A percentile compares a stretch with the other conserved stretches of the same genome.
These are phyloP conservation scores for Acrobasis suavella DNA, from an alignment of 2,888 invertebrate genomes.

Conservation along the genomic window DNA sequence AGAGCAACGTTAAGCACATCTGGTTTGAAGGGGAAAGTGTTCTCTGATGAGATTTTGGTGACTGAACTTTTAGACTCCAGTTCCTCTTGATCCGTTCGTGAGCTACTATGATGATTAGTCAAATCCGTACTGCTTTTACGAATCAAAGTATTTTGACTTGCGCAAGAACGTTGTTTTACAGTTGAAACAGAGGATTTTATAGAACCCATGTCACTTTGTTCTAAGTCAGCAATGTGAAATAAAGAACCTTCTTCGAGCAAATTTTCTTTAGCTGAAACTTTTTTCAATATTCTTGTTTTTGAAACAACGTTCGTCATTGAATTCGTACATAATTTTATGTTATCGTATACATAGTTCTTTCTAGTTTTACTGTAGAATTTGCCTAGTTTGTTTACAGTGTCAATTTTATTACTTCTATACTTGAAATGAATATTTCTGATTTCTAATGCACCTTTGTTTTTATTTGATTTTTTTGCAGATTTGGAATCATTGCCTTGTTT, in stretches of 20 bases:
- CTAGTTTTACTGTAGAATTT: conserved; percentile 42
- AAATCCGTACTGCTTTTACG: conserved; percentile 36
- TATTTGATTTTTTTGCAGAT: conserved; percentile 36
- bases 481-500: conserved; percentile 26
- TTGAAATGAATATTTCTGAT: conserved; percentile 48
- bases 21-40: conserved; percentile 40
- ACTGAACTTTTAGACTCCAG: conserved; percentile 34
- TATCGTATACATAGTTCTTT: conserved; percentile 31
- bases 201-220: conserved; percentile 34
- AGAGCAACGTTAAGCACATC: conserved; percentile 53
- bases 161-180: conserved; percentile 44
- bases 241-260: conserved; percentile 38
- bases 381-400: conserved; percentile 35
- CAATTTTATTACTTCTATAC: conserved; percentile 39
- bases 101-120: conserved; percentile 31
- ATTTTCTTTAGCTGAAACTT: conserved; percentile 51
- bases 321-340: conserved; percentile 38
- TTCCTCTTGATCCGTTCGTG: conserved; percentile 19
- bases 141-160: conserved; percentile 51
- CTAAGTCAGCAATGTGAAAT: conserved; percentile 26
- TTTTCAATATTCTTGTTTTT: conserved; percentile 46
- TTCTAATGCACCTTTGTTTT: conserved; percentile 36
- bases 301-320: conserved; percentile 45
- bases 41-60: conserved; percentile 32
- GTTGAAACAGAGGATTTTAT: conserved; percentile 37